Percentiles rank a stretch among this genome's conserved stretches.
Evolutionary conservation across 2,888 invertebrate species (phyloP).

Genomic region (Dryococelus australis): DNA sequence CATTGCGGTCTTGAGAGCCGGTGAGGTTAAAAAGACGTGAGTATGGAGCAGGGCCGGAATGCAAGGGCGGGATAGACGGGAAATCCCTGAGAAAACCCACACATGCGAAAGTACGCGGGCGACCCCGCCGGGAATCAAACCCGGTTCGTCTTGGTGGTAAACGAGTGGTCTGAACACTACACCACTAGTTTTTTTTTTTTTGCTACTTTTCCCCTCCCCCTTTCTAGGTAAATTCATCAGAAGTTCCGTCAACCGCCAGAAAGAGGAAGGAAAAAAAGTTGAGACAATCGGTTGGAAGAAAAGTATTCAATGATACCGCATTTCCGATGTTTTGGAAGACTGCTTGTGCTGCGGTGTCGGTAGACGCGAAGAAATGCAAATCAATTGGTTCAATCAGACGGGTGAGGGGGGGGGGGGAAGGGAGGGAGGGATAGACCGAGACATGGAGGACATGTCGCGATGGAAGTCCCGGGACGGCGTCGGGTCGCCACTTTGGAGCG

Average conservation of each 20-base stretch:
- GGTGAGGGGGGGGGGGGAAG: not conserved
- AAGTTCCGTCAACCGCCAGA: not conserved
- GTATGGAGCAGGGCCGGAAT: too few species aligned
- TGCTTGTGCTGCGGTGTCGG: not conserved
- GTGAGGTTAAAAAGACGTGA: too few species aligned
- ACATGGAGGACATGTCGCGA: not conserved
- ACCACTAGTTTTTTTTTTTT: too few species aligned
- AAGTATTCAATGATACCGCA: not conserved
- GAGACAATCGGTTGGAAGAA: not conserved
- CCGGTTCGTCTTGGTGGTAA: too few species aligned
- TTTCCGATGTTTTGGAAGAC: not conserved
- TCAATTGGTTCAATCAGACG: conserved; percentile 18
- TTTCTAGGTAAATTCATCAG: not conserved
- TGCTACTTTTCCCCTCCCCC: too few species aligned
- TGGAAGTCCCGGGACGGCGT: not conserved
- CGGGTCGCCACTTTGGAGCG: not conserved
- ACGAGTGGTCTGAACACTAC: too few species aligned
- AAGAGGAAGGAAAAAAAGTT: not conserved
- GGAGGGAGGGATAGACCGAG: too few species aligned
- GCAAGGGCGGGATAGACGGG: too few species aligned
- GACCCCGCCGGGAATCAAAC: too few species aligned
- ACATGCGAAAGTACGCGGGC: too few species aligned
- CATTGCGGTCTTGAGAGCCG: too few species aligned
- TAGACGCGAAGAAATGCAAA: conserved; percentile 7
- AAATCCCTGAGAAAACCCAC: too few species aligned